These are phyloP conservation scores for Psix sp. DNA, from an alignment of 1,140 invertebrate genomes.

Conservation along the genomic window DNA sequence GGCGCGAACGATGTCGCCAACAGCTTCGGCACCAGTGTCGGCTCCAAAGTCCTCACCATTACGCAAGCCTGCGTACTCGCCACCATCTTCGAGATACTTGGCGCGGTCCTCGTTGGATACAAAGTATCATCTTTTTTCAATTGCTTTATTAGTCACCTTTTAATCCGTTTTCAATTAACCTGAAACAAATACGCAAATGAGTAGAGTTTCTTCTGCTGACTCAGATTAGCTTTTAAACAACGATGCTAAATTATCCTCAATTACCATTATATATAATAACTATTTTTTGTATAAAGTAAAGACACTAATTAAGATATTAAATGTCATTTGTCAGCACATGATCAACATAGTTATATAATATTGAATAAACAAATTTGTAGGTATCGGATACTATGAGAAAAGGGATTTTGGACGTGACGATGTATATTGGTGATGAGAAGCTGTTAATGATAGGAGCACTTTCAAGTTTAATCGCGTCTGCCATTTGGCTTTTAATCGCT, in stretches of 20 bases:
- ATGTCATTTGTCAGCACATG: too few relatives aligned
- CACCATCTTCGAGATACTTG: constrained; percentile 95
- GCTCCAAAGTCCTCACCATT: constrained; percentile 95
- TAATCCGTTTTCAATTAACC: too few relatives aligned
- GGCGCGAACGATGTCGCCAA: constrained; percentile 99
- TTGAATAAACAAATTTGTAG: constrained; percentile 79
- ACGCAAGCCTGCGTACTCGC: constrained; percentile 95
- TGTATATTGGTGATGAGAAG: constrained; percentile 89
- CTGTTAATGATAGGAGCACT: constrained; percentile 95
- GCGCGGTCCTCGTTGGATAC: constrained; percentile 90
- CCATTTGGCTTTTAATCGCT: constrained; percentile 94
- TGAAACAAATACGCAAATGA: too few relatives aligned
- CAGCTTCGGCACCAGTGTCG: constrained; percentile 98
- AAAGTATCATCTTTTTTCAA: too few relatives aligned
- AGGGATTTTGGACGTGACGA: constrained; percentile 92
- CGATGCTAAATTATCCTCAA: too few relatives aligned
- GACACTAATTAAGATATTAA: too few relatives aligned
- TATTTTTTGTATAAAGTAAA: too few relatives aligned
- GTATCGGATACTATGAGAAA: constrained; percentile 99
- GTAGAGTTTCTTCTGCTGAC: too few relatives aligned
- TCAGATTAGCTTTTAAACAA: too few relatives aligned
- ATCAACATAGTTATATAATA: too few relatives aligned
- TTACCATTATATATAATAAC: too few relatives aligned
- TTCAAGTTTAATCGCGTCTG: constrained; percentile 91
- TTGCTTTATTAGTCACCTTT: too few relatives aligned